These are phyloP conservation scores for Macquaria ambigua DNA, from an alignment of 2,113 vertebrate genomes.

Conservation along the genomic window DNA sequence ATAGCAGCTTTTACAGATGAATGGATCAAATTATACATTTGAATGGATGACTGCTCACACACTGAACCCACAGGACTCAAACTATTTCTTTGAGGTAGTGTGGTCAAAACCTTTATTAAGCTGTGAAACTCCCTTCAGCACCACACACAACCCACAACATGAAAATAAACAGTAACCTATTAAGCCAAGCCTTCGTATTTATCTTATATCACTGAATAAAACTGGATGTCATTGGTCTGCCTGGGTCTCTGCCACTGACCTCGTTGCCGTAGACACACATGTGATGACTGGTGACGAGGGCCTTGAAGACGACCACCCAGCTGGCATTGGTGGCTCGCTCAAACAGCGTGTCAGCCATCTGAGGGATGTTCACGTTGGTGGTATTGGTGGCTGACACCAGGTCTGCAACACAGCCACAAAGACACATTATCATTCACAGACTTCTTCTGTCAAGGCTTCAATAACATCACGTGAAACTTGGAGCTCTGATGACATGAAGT, in stretches of 20 bases:
- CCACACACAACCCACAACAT: background rate
- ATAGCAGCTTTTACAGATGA: background rate
- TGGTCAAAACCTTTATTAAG: constrained; percentile 15
- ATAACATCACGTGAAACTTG: background rate
- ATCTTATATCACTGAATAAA: no score
- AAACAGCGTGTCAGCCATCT: constrained; percentile 89
- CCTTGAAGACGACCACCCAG: constrained; percentile 99
- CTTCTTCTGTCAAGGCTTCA: background rate
- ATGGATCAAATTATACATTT: no score
- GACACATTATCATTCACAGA: background rate
- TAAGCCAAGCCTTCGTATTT: no score
- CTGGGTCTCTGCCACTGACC: constrained; percentile 78
- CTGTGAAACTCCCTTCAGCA: constrained; percentile 1
- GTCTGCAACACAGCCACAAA: constrained; percentile 83
- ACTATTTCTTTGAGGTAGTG: background rate
- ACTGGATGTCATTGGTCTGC: no score
- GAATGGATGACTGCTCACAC: background rate
- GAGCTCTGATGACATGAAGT: background rate
- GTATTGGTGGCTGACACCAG: constrained; percentile 98
- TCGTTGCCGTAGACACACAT: constrained; percentile 98
- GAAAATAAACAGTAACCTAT: no score
- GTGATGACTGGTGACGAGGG: constrained; percentile 96
- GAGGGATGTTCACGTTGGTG: constrained; percentile 99
- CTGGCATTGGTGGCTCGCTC: constrained; percentile 90
- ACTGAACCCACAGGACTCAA: background rate